Percentiles rank a stretch among this genome's conserved stretches.
Conservation (phyloP, 2,113 vertebrate species). For the Coturnix japonica region DNA sequence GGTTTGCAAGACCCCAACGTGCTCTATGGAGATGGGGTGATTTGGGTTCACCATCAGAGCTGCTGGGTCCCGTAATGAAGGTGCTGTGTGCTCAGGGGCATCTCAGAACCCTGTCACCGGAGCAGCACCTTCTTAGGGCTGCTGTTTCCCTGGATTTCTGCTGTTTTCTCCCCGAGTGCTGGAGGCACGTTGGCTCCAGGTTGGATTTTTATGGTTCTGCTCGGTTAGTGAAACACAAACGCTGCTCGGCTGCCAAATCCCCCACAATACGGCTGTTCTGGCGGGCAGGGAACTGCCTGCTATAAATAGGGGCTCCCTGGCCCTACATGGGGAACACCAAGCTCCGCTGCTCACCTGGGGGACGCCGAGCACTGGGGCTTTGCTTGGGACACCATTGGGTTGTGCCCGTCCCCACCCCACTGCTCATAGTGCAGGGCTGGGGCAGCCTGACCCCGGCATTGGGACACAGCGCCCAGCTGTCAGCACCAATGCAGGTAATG, state of each 20-base stretch:
- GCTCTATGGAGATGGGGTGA: rapidly evolving
- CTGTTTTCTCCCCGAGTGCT: neutral
- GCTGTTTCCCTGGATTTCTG: neutral
- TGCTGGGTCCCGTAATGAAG: rapidly evolving
- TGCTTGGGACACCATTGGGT: neutral
- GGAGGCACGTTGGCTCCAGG: neutral
- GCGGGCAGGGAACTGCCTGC: neutral
- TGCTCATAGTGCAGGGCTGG: slow-evolving; percentile 28
- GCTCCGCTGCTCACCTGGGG: slow-evolving; percentile 64
- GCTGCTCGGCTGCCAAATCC: neutral
- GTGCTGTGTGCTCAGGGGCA: neutral
- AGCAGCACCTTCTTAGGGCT: rapidly evolving
- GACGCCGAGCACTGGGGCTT: neutral
- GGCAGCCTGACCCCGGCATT: slow-evolving; percentile 56
- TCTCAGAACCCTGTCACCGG: neutral
- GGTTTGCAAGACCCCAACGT: neutral
- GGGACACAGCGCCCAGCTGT: neutral
- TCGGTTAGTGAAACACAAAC: slow-evolving; percentile 65
- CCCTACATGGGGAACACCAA: slow-evolving; percentile 66
- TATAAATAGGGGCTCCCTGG: slow-evolving; percentile 60
- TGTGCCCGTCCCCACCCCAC: neutral
- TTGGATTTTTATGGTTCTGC: slow-evolving; percentile 55
- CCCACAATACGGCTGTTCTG: slow-evolving; percentile 39
- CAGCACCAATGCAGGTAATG: slow-evolving; percentile 44
- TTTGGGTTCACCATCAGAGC: neutral